A percentile compares a stretch with the other conserved stretches of the same genome.
Conservation (phyloP, 2,113 vertebrate species). For the Pterocles burchelli region DNA sequence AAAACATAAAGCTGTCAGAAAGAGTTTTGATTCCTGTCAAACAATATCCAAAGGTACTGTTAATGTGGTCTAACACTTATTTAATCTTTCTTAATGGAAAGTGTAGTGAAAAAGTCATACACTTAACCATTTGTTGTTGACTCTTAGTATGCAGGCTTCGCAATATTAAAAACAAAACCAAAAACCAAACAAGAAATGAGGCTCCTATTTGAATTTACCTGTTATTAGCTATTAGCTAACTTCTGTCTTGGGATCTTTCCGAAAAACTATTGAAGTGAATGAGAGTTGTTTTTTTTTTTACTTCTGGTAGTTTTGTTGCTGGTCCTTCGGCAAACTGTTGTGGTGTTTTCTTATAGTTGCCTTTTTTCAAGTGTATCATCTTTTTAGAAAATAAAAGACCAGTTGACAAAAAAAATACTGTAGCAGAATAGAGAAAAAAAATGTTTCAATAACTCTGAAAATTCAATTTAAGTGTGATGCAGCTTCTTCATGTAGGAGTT, state of each 20-base stretch:
- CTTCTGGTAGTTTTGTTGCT: neutral
- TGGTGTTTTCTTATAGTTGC: neutral
- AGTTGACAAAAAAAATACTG: neutral
- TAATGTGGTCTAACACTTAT: neutral
- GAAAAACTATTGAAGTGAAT: neutral
- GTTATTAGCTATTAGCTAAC: neutral
- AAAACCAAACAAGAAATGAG: neutral
- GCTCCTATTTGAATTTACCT: neutral
- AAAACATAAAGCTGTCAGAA: constrained; percentile 98
- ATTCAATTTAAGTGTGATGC: neutral
- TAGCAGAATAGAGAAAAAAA: neutral
- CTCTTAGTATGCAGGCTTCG: neutral
- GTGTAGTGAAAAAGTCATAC: neutral
- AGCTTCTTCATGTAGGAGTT: neutral
- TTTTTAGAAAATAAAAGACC: neutral
- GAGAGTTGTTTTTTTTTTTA: neutral
- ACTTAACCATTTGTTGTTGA: neutral
- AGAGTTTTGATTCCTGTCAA: constrained; percentile 96
- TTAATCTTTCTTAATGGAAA: neutral
- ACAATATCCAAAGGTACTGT: constrained; percentile 97
- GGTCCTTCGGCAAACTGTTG: neutral
- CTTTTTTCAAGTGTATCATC: neutral
- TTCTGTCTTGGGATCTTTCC: neutral
- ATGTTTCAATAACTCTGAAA: neutral
- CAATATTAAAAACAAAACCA: neutral